Percentiles rank a stretch among this genome's conserved stretches.
Evolutionary conservation across 2,797 vertebrate genomes (phyloP).

Genomic region (Enteromius argenteus): DNA sequence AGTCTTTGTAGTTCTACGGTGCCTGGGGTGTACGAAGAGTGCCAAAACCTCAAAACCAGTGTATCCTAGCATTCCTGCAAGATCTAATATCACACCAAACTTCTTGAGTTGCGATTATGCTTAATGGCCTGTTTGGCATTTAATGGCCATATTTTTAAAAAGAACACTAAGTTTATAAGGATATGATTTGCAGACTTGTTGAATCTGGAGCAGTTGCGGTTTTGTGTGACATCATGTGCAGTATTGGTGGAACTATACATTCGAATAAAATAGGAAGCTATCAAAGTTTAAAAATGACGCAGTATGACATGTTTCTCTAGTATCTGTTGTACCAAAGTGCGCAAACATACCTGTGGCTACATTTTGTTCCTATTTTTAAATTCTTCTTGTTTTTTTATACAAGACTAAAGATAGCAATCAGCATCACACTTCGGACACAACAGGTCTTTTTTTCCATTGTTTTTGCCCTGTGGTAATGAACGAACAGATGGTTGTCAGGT

Average conservation of each 20-base stretch:
- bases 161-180: background rate
- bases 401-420: conserved; percentile 18
- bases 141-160: background rate
- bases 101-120: background rate
- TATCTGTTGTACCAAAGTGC: background rate
- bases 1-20: conserved; percentile 33
- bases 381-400: background rate
- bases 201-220: background rate
- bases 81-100: conserved; percentile 26
- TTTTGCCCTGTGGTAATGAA: background rate
- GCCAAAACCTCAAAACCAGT: conserved; percentile 36
- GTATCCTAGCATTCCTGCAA: conserved; percentile 8
- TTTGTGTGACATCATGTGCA: conserved; percentile 74
- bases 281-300: conserved; percentile 56
- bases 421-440: background rate
- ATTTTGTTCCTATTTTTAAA: conserved; percentile 25
- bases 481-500: conserved; percentile 30
- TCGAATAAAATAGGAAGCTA: conserved; percentile 62
- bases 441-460: background rate
- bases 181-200: conserved; percentile 37
- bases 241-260: conserved; percentile 66
- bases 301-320: conserved; percentile 43
- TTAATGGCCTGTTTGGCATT: background rate
- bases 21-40: conserved; percentile 31
- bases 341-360: background rate